Evolutionary conservation across 2,113 vertebrate genomes (phyloP), one percentile per base, ranked within the genome.

Genomic region (Pantherophis guttatus): DNA sequence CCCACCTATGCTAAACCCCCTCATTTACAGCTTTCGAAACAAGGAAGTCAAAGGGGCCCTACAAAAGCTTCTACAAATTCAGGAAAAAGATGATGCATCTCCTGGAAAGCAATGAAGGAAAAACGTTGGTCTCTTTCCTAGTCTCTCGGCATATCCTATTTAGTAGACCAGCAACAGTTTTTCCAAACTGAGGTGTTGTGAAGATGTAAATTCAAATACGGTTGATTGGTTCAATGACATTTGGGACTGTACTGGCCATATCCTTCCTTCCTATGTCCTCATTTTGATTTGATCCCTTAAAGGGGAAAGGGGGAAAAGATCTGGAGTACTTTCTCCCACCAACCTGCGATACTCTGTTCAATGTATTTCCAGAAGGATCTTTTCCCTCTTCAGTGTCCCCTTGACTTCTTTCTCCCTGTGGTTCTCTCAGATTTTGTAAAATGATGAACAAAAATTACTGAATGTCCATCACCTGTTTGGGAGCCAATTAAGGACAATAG

Each of bases 1-100:
- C 90, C 90, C 24, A 0, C 96, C 96, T 8, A 86, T 92, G 94
- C 23, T 97, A 87, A 97, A 95, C 93, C 95, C 95, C 1, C 55
- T 95, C 54, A 94, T 94, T 92, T 97, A 96, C 93, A 96, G 96
- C 91, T 58, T 95, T 1, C 86, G 57, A 89, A 96, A 93, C 94
- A 91, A 26, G 86, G 93, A 93, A 33, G 94, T 96, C 0, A 3
- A 2, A 48, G 23, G 17, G 0, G 95, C 96, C 48, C 93, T 97
- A 85, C 0, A 0, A 89, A 95, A 59, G 39, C 62, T 7, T 0
- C 0, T 93, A 89, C 0, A 1, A 0, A 6, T 0, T 70, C 29
- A 70, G 62, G 29, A 70, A 29, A 70, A 70, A 1, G 29, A 70
- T 2, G 12, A 70, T 70, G 12, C 1, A 2, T n/a, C 1, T 70